Evolutionary conservation across 2,797 vertebrate genomes (phyloP), one percentile per base, ranked within the genome.

Genomic region (Phrynocephalus forsythii): DNA sequence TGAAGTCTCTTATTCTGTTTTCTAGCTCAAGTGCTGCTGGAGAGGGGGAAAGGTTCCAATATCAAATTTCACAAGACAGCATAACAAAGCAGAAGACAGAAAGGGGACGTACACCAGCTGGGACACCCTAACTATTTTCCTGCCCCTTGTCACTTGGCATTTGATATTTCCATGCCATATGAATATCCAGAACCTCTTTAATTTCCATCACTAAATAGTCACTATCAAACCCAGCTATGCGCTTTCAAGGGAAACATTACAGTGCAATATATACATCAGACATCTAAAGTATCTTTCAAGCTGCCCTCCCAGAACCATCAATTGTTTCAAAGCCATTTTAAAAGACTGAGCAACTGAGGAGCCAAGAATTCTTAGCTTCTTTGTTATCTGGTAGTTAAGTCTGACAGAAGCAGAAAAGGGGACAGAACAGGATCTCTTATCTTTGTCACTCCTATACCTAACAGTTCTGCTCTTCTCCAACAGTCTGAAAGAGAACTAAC

Each of bases 1-100:
- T 95, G 87, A 89, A 90, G 84, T 94, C 94, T 89, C 94, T 93
- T 85, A 96, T 77, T 60, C 96, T 95, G 71, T 96, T 96, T 86
- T 92, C 93, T 88, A 96, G 89, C 77, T 87, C 76, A 88, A 95
- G 90, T 73, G 90, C 95, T 94, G 92, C 89, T 86, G 91, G 93
- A 92, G 88, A 88, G 91, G 95, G 83, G 11, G 48, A 67, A 75
- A 80, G 52, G 44, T 26, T 30, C 28, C 28, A 13, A 84, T 15
- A 48, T 26, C 44, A 85, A 81, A 67, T 52, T 79, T 79, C 77
- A 87, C 87, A 77, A 79, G 78, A 86, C 9, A 86, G 1, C 2
- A 0, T 0, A 44, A 44, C 77, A 90, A 71, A 63, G 66, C 24
- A 50, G 60, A 76, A 68, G 15, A 77, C 13, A 24, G 9, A 73